phyloP scores from a whole-genome alignment of 2,888 invertebrate genomes.

The Oscheius sp. region DNA sequence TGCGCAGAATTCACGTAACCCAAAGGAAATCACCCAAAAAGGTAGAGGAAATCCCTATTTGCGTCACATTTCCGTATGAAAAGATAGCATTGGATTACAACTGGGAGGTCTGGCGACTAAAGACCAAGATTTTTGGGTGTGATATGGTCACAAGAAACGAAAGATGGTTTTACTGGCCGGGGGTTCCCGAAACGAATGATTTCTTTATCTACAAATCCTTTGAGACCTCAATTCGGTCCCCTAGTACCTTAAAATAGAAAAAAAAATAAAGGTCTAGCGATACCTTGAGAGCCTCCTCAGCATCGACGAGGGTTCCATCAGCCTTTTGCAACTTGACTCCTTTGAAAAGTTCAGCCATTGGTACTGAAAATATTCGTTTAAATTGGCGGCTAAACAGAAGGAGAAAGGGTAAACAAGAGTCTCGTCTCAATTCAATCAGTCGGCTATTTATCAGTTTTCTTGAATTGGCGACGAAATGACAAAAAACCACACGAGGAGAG shows the following conservation, averaged over 20 bases:
- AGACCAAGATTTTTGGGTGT: neutral
- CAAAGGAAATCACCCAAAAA: neutral
- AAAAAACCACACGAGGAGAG: no score
- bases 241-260: neutral
- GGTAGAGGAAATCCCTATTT: neutral
- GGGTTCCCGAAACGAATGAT: neutral
- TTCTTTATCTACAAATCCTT: neutral
- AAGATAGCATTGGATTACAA: constrained; percentile 1
- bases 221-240: neutral
- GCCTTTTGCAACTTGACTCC: constrained; percentile 52
- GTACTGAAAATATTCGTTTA: neutral
- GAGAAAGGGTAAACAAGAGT: neutral
- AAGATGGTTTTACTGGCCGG: neutral
- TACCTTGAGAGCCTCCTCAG: constrained; percentile 44
- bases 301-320: constrained; percentile 46
- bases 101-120: neutral
- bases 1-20: no score
- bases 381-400: neutral
- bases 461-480: neutral
- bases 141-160: neutral
- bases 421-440: neutral
- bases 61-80: constrained; percentile 4
- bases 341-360: constrained; percentile 35
- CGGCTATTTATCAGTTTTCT: neutral
- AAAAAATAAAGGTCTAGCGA: neutral